Percentiles rank a stretch among this genome's conserved stretches.
Conservation (phyloP, 2,888 invertebrate species). For the Ellobium chinense region DNA sequence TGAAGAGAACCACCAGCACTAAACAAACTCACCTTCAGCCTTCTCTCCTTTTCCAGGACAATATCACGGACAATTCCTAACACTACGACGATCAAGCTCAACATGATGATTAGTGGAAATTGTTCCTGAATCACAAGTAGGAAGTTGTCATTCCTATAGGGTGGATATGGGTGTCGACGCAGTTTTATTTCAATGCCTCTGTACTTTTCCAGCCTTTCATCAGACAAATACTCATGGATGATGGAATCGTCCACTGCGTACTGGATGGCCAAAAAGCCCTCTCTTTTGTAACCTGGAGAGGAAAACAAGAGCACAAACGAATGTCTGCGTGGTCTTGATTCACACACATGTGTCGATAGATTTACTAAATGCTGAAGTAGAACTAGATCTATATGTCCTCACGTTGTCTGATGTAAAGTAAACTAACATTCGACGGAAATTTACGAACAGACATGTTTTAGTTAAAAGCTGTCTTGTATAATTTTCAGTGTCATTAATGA, state of each 20-base stretch:
- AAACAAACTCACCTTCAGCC: conserved; percentile 67
- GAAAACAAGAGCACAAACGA: too few relatives aligned
- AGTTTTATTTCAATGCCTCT: conserved; percentile 80
- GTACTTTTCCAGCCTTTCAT: conserved; percentile 63
- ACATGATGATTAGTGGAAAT: conserved; percentile 87
- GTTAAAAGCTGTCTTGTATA: too few relatives aligned
- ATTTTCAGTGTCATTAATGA: too few relatives aligned
- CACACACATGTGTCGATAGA: too few relatives aligned
- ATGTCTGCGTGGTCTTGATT: too few relatives aligned
- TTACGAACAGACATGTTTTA: too few relatives aligned
- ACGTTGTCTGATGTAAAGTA: too few relatives aligned
- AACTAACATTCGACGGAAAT: too few relatives aligned
- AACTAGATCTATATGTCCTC: too few relatives aligned
- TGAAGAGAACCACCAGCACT: not conserved
- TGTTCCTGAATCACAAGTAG: conserved; percentile 84
- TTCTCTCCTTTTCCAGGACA: conserved; percentile 87
- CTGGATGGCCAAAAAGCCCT: conserved; percentile 86
- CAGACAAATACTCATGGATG: too few relatives aligned
- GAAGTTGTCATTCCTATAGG: conserved; percentile 85
- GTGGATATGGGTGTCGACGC: conserved; percentile 87
- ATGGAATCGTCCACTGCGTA: conserved; percentile 81
- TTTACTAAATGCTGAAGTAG: too few relatives aligned
- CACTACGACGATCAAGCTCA: conserved; percentile 89
- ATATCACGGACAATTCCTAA: conserved; percentile 88
- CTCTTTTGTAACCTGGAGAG: conserved; percentile 83